phyloP scores from a whole-genome alignment of 2,888 invertebrate species.

The Parnassius orleans region DNA sequence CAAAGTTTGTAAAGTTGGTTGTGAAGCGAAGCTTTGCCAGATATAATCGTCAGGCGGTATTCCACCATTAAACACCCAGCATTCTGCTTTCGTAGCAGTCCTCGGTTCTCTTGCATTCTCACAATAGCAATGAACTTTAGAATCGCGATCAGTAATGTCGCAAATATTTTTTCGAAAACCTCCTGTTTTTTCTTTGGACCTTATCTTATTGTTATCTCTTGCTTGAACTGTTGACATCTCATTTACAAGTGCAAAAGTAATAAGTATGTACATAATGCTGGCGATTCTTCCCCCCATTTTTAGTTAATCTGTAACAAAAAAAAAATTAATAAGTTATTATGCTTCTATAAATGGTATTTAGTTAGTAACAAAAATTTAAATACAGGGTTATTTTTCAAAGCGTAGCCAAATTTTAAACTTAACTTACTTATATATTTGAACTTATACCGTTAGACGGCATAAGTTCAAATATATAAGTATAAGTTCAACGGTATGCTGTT shows the following conservation, averaged over 20 bases:
- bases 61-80: constrained; percentile 52
- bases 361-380: no score
- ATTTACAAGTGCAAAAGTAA: constrained; percentile 69
- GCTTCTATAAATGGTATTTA: no score
- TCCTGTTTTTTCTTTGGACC: constrained; percentile 71
- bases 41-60: constrained; percentile 85
- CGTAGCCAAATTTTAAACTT: no score
- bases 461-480: no score
- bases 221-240: constrained; percentile 75
- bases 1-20: constrained; percentile 85
- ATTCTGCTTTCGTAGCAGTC: constrained; percentile 87
- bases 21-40: constrained; percentile 88
- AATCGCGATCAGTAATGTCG: constrained; percentile 76
- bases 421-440: no score
- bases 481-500: no score
- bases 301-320: constrained; percentile 68
- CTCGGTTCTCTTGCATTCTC: constrained; percentile 76
- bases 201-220: constrained; percentile 66
- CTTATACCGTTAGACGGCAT: no score
- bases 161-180: constrained; percentile 81
- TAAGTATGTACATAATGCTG: constrained; percentile 65
- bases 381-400: no score
- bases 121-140: constrained; percentile 86
- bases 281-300: constrained; percentile 69
- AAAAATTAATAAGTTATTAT: constrained; percentile 29